These are phyloP conservation scores for Thalassophryne amazonica DNA, from an alignment of 2,797 vertebrate species.

Conservation along the genomic window DNA sequence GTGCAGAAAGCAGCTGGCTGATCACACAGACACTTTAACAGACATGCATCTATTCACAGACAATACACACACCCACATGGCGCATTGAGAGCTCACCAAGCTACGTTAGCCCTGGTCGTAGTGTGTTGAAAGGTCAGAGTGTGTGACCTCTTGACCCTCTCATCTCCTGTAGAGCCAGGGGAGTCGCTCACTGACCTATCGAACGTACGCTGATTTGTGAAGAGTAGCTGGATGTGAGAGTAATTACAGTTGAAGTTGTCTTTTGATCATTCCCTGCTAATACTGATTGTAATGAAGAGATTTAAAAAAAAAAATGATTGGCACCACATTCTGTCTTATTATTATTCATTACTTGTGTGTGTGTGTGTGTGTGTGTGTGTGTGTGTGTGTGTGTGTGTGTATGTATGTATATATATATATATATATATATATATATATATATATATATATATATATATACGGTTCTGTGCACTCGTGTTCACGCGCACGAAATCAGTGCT, in stretches of 20 bases:
- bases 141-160: slow-evolving; percentile 39
- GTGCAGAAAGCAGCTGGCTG: slow-evolving; percentile 58
- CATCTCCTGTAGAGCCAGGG: slow-evolving; percentile 36
- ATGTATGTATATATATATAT: too few relatives aligned
- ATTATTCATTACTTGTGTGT: too few relatives aligned
- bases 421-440: too few relatives aligned
- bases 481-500: too few relatives aligned
- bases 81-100: slow-evolving; percentile 21
- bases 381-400: too few relatives aligned
- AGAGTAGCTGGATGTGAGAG: slow-evolving; percentile 5
- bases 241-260: slow-evolving; percentile 1
- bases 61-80: slow-evolving; percentile 23
- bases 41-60: slow-evolving; percentile 18
- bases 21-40: slow-evolving; percentile 40
- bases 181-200: slow-evolving; percentile 33
- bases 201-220: slow-evolving; percentile 2
- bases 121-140: slow-evolving; percentile 41
- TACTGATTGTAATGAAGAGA: too few relatives aligned
- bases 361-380: too few relatives aligned
- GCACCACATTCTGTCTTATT: too few relatives aligned
- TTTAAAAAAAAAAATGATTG: too few relatives aligned
- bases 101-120: slow-evolving; percentile 22
- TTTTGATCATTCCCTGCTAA: slow-evolving; percentile 22
- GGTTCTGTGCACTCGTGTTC: too few relatives aligned
- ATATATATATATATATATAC: too few relatives aligned